A percentile compares a stretch with the other conserved stretches of the same genome.
These are phyloP conservation scores for Pelodytes ibericus DNA, from an alignment of 2,797 vertebrate genomes.

Conservation along the genomic window DNA sequence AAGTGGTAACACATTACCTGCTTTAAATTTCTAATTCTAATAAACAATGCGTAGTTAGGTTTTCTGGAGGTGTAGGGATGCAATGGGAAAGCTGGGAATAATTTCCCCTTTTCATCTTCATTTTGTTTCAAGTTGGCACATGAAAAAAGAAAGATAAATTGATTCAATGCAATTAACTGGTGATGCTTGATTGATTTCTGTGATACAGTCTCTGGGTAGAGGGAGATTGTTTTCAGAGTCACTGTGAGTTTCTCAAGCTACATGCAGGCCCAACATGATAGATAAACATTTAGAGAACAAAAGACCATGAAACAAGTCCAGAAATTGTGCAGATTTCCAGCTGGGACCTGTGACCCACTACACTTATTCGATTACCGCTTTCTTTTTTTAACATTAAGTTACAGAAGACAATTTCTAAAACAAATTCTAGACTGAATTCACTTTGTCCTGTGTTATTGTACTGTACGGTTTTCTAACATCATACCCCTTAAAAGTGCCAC, in stretches of 20 bases:
- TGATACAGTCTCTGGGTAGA: conserved; percentile 20
- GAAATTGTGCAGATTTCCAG: conserved; percentile 5
- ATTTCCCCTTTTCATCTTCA: conserved; percentile 35
- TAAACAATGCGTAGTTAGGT: conserved; percentile 4
- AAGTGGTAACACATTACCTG: no score
- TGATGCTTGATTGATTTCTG: conserved; percentile 38
- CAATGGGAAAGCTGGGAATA: conserved; percentile 53
- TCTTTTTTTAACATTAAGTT: not conserved
- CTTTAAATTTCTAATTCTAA: conserved; percentile 8
- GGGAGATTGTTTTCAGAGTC: conserved; percentile 40
- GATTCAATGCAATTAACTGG: conserved; percentile 32
- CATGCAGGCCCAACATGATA: conserved; percentile 39
- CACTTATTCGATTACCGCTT: conserved; percentile 29
- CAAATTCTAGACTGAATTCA: not conserved
- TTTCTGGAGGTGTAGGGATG: conserved; percentile 56
- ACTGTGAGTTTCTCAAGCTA: conserved; percentile 3
- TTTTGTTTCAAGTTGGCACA: conserved; percentile 58
- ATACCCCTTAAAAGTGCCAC: no score
- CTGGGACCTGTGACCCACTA: not conserved
- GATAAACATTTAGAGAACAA: conserved; percentile 40
- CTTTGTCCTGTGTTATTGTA: no score
- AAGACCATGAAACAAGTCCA: conserved; percentile 15
- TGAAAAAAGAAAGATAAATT: conserved; percentile 11
- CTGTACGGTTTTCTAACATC: no score
- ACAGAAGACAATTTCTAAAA: not conserved